Evolutionary conservation across 2,797 vertebrate genomes (phyloP).

Genomic region (Smutsia gigantea): DNA sequence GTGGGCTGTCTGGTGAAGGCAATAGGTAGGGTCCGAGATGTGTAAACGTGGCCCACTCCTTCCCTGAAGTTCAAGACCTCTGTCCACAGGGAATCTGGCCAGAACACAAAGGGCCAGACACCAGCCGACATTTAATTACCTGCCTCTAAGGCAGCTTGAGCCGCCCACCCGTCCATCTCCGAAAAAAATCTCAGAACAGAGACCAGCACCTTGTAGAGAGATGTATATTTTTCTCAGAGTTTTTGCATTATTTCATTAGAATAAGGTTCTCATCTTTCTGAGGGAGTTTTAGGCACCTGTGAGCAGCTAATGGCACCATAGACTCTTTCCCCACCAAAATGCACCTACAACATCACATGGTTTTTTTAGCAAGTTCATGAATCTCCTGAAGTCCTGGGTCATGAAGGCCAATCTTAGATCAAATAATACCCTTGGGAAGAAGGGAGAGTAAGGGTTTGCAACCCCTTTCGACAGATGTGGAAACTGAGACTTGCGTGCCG

Average conservation of each 20-base stretch:
- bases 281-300: not conserved
- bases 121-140: not conserved
- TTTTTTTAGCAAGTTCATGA: not conserved
- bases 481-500: not conserved
- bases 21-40: not conserved
- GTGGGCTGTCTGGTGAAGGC: not conserved
- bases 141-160: not conserved
- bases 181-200: not conserved
- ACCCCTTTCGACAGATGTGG: not conserved
- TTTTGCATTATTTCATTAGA: constrained; percentile 1
- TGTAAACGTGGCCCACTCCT: not conserved
- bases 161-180: not conserved
- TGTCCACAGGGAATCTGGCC: not conserved
- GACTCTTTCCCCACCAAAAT: not conserved
- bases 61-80: not conserved
- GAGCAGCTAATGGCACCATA: not conserved
- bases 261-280: not conserved
- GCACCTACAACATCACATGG: not conserved
- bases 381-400: not conserved
- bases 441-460: not conserved
- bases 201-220: not conserved
- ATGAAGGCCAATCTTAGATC: not conserved
- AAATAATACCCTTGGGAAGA: not conserved
- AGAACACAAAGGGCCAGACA: not conserved
- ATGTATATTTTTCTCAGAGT: not conserved